Percentiles rank a stretch among this genome's conserved stretches.
phyloP scores from a whole-genome alignment of 2,113 vertebrate genomes.

The Centropus unirufus region DNA sequence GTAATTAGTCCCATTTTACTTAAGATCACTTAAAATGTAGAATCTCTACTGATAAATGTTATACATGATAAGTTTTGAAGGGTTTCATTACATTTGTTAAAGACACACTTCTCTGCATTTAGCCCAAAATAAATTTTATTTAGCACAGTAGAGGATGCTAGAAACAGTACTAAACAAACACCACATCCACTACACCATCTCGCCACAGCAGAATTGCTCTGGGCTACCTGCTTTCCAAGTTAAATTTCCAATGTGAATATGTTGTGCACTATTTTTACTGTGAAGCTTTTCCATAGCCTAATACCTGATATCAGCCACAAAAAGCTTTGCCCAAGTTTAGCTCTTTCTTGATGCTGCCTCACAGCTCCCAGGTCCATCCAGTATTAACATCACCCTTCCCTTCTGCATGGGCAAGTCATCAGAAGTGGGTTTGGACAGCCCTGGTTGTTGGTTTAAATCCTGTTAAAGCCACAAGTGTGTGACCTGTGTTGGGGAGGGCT shows the following conservation, averaged over 20 bases:
- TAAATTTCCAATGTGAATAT: not conserved
- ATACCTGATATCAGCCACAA: not conserved
- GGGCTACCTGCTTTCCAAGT: not conserved
- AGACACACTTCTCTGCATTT: not conserved
- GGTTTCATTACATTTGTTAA: slow-evolving; percentile 24
- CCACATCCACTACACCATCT: not conserved
- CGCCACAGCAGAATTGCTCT: not conserved
- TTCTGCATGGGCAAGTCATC: not conserved
- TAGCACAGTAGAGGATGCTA: not conserved
- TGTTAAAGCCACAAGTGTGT: rapidly evolving
- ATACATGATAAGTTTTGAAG: slow-evolving; percentile 34
- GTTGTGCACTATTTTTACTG: not conserved
- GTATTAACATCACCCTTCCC: rapidly evolving
- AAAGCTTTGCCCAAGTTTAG: not conserved
- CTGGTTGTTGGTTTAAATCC: not conserved
- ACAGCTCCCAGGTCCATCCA: not conserved
- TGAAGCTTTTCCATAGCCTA: not conserved
- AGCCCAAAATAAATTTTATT: not conserved
- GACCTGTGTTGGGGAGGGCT: not conserved
- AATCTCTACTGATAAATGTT: slow-evolving; percentile 54
- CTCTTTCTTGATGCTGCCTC: not conserved
- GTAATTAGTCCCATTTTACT: slow-evolving; percentile 37
- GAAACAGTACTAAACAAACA: not conserved
- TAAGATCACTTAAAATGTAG: not conserved
- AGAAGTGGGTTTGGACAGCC: not conserved